A percentile compares a stretch with the other conserved stretches of the same genome.
These are phyloP conservation scores for Caenorhabditis becei DNA, from an alignment of 2,888 invertebrate species.

Conservation along the genomic window DNA sequence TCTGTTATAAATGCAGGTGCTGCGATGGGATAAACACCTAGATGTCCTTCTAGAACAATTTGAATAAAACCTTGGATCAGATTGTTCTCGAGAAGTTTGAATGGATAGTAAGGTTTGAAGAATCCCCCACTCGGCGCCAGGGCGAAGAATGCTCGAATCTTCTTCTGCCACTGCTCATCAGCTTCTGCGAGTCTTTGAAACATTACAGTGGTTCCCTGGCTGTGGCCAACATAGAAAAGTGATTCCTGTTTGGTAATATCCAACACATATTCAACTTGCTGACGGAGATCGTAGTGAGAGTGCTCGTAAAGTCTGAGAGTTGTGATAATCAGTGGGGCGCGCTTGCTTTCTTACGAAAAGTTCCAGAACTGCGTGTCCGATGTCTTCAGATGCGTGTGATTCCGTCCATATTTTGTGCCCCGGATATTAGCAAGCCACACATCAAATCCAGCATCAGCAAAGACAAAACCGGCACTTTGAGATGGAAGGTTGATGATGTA, in stretches of 20 bases:
- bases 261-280: constrained; percentile 57
- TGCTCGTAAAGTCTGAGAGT: constrained; percentile 44
- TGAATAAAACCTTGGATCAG: constrained; percentile 29
- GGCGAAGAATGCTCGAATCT: constrained; percentile 53
- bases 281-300: constrained; percentile 40
- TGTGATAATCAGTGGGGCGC: background rate
- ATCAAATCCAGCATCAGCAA: too few species aligned
- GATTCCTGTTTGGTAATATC: constrained; percentile 33
- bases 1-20: constrained; percentile 17
- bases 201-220: constrained; percentile 54
- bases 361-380: constrained; percentile 43
- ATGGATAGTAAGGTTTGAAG: constrained; percentile 33
- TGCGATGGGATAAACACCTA: constrained; percentile 30
- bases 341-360: constrained; percentile 25
- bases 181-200: constrained; percentile 51
- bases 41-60: constrained; percentile 38
- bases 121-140: constrained; percentile 60
- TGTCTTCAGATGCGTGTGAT: constrained; percentile 29
- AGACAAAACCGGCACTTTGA: constrained; percentile 50
- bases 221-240: constrained; percentile 57
- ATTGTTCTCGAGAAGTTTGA: constrained; percentile 18
- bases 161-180: constrained; percentile 35
- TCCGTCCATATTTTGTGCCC: constrained; percentile 44
- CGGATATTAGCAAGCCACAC: constrained; percentile 59
- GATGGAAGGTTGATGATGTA: constrained; percentile 50